Evolutionary conservation across 2,113 vertebrate species (phyloP).

Genomic region (Carlito syrichta): DNA sequence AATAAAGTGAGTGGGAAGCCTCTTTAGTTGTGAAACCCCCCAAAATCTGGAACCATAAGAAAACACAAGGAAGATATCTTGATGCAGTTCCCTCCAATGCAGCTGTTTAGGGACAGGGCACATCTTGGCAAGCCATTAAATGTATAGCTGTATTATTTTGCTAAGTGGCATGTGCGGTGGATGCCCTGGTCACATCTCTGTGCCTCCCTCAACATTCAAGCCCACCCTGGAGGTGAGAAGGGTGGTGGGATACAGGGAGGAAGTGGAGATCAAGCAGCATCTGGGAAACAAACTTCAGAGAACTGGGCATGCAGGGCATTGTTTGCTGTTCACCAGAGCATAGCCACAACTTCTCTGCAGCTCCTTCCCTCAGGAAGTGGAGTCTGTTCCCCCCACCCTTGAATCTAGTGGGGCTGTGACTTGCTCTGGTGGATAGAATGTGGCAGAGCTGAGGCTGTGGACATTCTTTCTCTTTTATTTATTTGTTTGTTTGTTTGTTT

Average conservation of each 20-base stretch:
- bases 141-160: background rate
- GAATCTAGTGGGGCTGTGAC: background rate
- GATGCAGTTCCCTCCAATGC: rapidly evolving
- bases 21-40: background rate
- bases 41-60: background rate
- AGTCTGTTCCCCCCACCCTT: too few species aligned
- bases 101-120: rapidly evolving
- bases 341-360: rapidly evolving
- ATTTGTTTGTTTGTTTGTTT: background rate
- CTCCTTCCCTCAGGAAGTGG: background rate
- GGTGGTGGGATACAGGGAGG: background rate
- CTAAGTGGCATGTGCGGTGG: background rate
- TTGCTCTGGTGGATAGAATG: background rate
- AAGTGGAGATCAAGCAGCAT: background rate
- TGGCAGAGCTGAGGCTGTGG: background rate
- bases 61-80: rapidly evolving
- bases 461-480: background rate
- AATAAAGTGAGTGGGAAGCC: background rate
- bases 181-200: background rate
- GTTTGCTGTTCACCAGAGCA: too few species aligned
- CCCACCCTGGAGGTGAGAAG: background rate
- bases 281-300: too few species aligned
- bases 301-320: rapidly evolving
- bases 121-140: rapidly evolving
- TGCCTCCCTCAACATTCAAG: background rate